Base-by-base conservation (phyloP, 1,140 invertebrate genomes). In the Diabrotica virgifera region DNA sequence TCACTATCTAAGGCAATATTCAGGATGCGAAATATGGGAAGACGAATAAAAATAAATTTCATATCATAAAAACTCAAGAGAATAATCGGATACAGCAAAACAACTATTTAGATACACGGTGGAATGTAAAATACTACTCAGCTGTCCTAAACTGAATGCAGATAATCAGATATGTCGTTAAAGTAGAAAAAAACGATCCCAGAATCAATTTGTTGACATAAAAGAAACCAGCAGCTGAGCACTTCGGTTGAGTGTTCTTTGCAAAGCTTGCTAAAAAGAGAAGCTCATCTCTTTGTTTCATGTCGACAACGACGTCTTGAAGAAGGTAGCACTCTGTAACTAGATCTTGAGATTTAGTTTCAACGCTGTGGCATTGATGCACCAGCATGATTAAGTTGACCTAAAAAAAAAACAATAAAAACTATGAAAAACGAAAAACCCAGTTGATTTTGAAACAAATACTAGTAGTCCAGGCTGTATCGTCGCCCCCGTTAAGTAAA, bases 141-240 rank as follows among this genome's bases (percentile, higher is more conserved):
- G 24, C 24, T 24, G 24, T 24, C 24, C 24, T 66, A 36, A 66
- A 61, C 53, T 66, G 64, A 24, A 66, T 52, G 38, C 61, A 12
- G 8, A 66, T 62, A 51, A 66, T 66, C 12, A 62, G 46, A 58
- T 66, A 66, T 36, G 59, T 35, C 36, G 60, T 35, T 4, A 62
- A 46, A 9, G 36, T 50, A 10, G 52, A 56, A 40, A 66, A 52
- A 37, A 52, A 62, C 7, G 40, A n/a, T 4, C 36, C 52, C 1
- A 66, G 14, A 35, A 66, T 13, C 24, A 14, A 2, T 12, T 14
- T 14, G 50, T 62, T 53, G 9, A 66, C 37, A 24, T 62, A 46
- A 35, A 62, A 66, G 51, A 62, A 66, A 13, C 59, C 64, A 56
- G 51, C 38, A 12, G 36, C 59, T 51, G 64, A 62, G 5, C 61